Evolutionary conservation across 2,797 vertebrate genomes (phyloP).

Genomic region (Dicrostonyx torquatus): DNA sequence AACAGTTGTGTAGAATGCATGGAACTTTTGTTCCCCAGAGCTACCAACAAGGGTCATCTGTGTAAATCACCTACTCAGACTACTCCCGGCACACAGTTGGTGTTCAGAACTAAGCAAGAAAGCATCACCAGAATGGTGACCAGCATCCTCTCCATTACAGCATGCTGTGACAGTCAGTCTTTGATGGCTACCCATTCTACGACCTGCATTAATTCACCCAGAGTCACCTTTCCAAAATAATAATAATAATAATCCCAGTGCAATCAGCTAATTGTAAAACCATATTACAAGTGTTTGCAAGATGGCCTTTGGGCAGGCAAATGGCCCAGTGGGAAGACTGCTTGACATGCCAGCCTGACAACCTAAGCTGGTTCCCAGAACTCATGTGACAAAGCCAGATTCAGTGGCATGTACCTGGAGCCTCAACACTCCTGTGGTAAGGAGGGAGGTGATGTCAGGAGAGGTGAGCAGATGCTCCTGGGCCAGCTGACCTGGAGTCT

Average conservation of each 20-base stretch:
- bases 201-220: neutral
- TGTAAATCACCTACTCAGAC: neutral
- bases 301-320: neutral
- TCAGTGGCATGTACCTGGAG: neutral
- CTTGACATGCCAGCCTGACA: neutral
- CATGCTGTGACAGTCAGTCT: neutral
- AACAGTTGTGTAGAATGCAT: neutral
- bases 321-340: neutral
- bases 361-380: neutral
- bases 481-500: neutral
- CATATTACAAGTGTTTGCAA: neutral
- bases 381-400: neutral
- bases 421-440: neutral
- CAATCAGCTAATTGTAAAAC: neutral
- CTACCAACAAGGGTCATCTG: neutral
- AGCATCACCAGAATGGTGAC: neutral
- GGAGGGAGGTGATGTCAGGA: neutral
- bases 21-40: no score
- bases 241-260: neutral
- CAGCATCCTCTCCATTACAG: neutral
- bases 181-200: neutral
- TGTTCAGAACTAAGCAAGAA: neutral
- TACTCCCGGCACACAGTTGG: neutral
- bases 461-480: neutral
- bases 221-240: conserved; percentile 9